These are phyloP conservation scores for Cephus cinctus DNA, from an alignment of 1,140 invertebrate genomes.

Conservation along the genomic window DNA sequence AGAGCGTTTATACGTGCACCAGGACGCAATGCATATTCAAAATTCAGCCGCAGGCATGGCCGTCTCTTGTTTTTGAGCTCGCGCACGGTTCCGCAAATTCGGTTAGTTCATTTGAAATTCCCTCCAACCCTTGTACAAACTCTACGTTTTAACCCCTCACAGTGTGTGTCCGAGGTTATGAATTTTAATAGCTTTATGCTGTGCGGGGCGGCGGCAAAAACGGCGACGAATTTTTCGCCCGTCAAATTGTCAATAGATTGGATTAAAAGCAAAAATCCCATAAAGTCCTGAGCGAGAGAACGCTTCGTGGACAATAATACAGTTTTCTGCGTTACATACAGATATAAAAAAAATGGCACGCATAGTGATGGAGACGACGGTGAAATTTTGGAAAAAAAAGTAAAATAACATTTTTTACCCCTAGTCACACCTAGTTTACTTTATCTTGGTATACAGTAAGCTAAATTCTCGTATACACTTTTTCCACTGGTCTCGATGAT, in stretches of 20 bases:
- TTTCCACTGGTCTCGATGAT: no score
- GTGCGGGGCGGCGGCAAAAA: constrained; percentile 40
- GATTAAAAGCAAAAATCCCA: constrained; percentile 44
- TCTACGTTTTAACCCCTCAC: constrained; percentile 49
- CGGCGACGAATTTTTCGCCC: constrained; percentile 50
- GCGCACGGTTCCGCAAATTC: constrained; percentile 49
- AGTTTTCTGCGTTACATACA: no score
- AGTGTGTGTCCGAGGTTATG: constrained; percentile 55
- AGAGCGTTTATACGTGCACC: constrained; percentile 20
- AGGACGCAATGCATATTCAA: constrained; percentile 56
- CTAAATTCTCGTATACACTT: no score
- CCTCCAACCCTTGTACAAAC: constrained; percentile 27
- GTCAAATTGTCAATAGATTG: constrained; percentile 57
- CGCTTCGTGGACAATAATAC: no score
- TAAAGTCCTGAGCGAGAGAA: no score
- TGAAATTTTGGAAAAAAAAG: no score
- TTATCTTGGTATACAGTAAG: no score
- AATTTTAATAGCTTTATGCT: constrained; percentile 58
- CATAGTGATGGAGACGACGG: no score
- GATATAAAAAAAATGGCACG: no score
- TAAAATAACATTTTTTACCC: no score
- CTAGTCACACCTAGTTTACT: no score
- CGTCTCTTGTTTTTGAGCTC: constrained; percentile 25
- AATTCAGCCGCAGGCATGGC: constrained; percentile 48
- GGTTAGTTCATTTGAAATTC: constrained; percentile 50